These are phyloP conservation scores for Protaetia brevitarsis DNA, from an alignment of 1,140 invertebrate species.

Conservation along the genomic window DNA sequence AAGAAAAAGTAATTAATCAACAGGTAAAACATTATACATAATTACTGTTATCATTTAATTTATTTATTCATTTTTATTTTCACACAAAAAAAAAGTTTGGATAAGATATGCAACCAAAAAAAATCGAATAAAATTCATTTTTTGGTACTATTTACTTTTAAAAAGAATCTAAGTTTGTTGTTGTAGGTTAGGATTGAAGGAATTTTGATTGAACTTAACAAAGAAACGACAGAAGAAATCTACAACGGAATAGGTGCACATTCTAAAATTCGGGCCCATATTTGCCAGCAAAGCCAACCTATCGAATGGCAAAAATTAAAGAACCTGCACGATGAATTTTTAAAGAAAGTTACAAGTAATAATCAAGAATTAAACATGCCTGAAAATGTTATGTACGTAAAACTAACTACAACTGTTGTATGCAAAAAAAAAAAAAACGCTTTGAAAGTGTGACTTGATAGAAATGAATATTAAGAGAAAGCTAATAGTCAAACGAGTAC, in stretches of 20 bases:
- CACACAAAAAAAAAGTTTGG: background rate
- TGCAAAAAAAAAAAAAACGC: no score
- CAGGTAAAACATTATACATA: conserved; percentile 50
- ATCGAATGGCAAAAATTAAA: conserved; percentile 33
- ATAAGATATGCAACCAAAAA: background rate
- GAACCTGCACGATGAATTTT: conserved; percentile 30
- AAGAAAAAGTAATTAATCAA: conserved; percentile 42
- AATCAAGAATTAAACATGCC: conserved; percentile 27
- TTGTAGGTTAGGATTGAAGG: conserved; percentile 33
- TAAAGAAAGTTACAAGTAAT: conserved; percentile 27
- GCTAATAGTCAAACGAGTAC: no score
- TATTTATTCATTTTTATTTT: no score
- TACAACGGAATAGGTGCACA: conserved; percentile 25
- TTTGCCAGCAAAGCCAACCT: conserved; percentile 29
- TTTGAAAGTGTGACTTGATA: no score
- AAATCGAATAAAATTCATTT: background rate
- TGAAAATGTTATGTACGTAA: conserved; percentile 27
- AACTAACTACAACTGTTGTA: no score
- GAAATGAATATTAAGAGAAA: no score
- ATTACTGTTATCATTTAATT: no score
- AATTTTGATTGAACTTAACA: conserved; percentile 21
- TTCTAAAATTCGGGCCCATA: conserved; percentile 29
- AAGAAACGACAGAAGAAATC: conserved; percentile 24
- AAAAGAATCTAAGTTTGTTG: background rate
- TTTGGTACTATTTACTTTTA: background rate